Base-by-base conservation (phyloP, 2,888 invertebrate species). In the Fabriciana adippe region DNA sequence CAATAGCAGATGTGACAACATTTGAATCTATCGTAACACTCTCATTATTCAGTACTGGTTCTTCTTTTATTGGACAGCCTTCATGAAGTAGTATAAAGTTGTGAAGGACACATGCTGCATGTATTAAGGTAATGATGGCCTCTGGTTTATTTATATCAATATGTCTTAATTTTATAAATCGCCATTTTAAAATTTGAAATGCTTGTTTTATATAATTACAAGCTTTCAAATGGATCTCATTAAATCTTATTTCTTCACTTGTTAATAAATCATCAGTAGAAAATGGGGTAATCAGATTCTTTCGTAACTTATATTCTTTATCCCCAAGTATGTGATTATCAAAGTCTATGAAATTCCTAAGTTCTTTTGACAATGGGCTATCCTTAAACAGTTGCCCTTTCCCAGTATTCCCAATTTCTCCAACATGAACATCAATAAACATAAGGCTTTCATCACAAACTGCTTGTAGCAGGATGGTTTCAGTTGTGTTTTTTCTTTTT, bases 201-300 rank as follows among this genome's bases (percentile, higher is more conserved):
- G 92, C 88, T 76, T 83, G 82, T 8, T 85, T 83, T 75, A 92
- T 89, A 69, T 90, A 90, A 62, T 82, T 81, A 6, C 81, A 80
- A 35, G 90, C 81, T 72, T 86, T 89, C 88, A 88, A 87, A 75
- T 89, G 90, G 26, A 84, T 74, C 73, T 92, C 89, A 82, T 92
- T 92, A 72, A 89, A 92, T 75, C 88, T 92, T 84, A 90, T 90
- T 75, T 92, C 92, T 76, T 92, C 92, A 76, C 80, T 84, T 51
- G 90, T 90, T 59, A 91, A 75, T 55, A 90, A 69, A 70, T 91
- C 89, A 70, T 89, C 89, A 78, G 84, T 85, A 21, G 86, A 81
- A 78, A 86, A 92, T 55, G 92, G 91, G 65, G 88, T 91, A 6
- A 92, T 86, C 66, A 92, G 76, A 76, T 89, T 90, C 64, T 84